phyloP scores from a whole-genome alignment of 2,113 vertebrate species.

The Spheniscus mendiculus region DNA sequence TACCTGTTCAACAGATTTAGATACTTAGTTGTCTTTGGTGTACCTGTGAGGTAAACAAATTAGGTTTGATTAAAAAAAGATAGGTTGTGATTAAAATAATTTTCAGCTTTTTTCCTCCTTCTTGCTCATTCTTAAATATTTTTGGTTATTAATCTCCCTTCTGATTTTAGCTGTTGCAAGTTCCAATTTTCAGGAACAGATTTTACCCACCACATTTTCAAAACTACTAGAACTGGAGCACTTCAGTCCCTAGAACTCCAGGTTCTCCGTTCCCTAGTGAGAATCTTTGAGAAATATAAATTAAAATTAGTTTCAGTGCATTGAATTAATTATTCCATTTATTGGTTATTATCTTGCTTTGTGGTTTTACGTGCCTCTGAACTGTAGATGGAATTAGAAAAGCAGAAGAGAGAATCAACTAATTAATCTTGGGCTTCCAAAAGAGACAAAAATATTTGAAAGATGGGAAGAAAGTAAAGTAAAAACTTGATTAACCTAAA shows the following conservation, averaged over 20 bases:
- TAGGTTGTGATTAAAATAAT: not conserved
- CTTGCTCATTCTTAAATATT: not conserved
- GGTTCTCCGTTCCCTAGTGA: constrained; percentile 51
- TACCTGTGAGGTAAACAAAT: not conserved
- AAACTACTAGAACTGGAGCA: constrained; percentile 46
- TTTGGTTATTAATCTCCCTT: constrained; percentile 18
- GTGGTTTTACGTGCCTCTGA: constrained; percentile 66
- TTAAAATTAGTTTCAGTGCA: constrained; percentile 73
- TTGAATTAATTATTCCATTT: constrained; percentile 77
- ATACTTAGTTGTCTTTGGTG: not conserved
- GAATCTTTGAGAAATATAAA: constrained; percentile 65
- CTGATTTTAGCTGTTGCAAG: constrained; percentile 17
- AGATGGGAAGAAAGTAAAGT: constrained; percentile 2
- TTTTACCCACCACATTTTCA: constrained; percentile 5
- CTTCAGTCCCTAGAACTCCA: constrained; percentile 43
- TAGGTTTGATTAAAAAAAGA: not conserved
- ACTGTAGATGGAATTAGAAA: constrained; percentile 66
- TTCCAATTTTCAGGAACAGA: constrained; percentile 14
- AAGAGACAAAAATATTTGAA: constrained; percentile 44
- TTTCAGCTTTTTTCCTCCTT: not conserved
- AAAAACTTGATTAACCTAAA: constrained; percentile 33
- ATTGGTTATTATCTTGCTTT: constrained; percentile 74
- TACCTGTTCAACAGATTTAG: not conserved
- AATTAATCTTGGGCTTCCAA: constrained; percentile 69
- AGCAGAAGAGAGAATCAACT: constrained; percentile 52